Evolutionary conservation across 2,888 invertebrate species (phyloP).

Genomic region (Actias luna): DNA sequence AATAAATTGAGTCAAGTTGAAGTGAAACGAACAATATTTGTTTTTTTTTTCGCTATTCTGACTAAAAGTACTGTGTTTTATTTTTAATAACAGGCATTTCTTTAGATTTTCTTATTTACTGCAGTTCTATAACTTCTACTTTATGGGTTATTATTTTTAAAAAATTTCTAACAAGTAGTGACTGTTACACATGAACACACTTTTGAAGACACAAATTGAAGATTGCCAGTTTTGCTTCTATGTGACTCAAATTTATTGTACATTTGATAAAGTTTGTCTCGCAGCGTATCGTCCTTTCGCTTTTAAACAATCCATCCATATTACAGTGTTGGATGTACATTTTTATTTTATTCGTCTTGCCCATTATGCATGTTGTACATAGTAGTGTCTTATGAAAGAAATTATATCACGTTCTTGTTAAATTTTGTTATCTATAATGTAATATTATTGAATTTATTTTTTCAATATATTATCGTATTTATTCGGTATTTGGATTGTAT

Average conservation of each 20-base stretch:
- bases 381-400: constrained; percentile 59
- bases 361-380: constrained; percentile 76
- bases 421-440: constrained; percentile 74
- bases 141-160: no score
- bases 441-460: constrained; percentile 57
- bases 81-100: no score
- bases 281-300: constrained; percentile 58
- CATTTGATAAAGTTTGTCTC: constrained; percentile 45
- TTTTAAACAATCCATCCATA: constrained; percentile 73
- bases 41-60: no score
- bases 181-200: no score
- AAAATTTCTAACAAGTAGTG: no score
- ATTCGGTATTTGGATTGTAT: constrained; percentile 42
- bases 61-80: no score
- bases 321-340: constrained; percentile 67
- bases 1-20: no score
- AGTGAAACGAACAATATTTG: no score
- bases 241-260: constrained; percentile 43
- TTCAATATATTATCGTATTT: constrained; percentile 33
- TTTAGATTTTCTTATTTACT: no score
- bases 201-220: no score
- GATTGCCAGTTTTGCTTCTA: no score
- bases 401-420: constrained; percentile 72
- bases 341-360: constrained; percentile 70
- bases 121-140: no score